These are phyloP conservation scores for Stenchaetothrips biformis DNA, from an alignment of 2,888 invertebrate species.

Conservation along the genomic window DNA sequence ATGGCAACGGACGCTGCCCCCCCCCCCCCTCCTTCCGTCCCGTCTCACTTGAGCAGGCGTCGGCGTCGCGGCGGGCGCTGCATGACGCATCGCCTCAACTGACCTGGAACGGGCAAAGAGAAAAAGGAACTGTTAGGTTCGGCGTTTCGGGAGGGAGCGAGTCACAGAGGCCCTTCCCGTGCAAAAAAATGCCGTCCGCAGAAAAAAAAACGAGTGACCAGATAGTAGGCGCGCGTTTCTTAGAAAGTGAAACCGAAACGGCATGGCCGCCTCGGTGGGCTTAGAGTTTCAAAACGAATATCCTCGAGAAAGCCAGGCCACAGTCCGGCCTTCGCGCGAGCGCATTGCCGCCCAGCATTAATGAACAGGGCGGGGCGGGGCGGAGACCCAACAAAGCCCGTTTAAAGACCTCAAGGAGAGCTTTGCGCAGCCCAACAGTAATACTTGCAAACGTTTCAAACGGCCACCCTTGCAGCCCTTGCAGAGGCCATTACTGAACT, in stretches of 20 bases:
- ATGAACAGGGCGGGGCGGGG: neutral
- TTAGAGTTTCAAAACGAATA: too few species aligned
- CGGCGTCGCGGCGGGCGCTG: neutral
- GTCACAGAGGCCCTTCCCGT: neutral
- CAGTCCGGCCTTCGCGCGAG: too few species aligned
- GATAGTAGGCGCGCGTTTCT: too few species aligned
- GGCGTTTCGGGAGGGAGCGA: neutral
- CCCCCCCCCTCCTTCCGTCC: neutral
- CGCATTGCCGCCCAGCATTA: too few species aligned
- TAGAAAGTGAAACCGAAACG: too few species aligned
- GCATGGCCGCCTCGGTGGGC: too few species aligned
- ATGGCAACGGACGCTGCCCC: neutral
- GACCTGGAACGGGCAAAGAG: neutral
- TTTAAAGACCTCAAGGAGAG: constrained; percentile 15
- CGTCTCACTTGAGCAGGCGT: neutral
- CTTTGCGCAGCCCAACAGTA: neutral
- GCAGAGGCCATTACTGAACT: constrained; percentile 8
- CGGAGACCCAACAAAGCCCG: neutral
- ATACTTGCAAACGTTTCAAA: neutral
- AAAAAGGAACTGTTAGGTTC: neutral
- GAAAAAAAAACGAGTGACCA: too few species aligned
- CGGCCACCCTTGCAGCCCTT: neutral
- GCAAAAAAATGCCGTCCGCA: too few species aligned
- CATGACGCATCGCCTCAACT: neutral
- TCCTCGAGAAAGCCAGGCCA: too few species aligned